These are phyloP conservation scores for Bombus soroeensis DNA, from an alignment of 1,140 invertebrate genomes.

Conservation along the genomic window DNA sequence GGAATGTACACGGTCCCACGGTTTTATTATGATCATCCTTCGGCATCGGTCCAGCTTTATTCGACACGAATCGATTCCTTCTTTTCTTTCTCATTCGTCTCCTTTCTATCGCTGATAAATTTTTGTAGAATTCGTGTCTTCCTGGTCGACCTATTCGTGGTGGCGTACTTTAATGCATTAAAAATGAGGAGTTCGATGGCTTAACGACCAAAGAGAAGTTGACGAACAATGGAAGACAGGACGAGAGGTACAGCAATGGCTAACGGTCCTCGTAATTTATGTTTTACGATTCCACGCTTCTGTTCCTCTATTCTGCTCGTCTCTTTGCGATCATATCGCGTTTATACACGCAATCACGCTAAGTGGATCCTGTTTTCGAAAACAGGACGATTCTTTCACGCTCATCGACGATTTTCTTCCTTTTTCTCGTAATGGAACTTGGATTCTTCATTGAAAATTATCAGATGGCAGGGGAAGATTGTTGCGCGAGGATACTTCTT, in stretches of 20 bases:
- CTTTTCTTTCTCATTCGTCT: background rate
- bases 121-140: slow-evolving; percentile 41
- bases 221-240: background rate
- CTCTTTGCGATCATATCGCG: background rate
- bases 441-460: background rate
- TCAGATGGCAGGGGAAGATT: too few relatives aligned
- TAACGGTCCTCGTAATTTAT: background rate
- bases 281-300: background rate
- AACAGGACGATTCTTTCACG: background rate
- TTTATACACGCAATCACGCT: slow-evolving; percentile 2
- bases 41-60: slow-evolving; percentile 21
- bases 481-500: background rate
- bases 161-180: slow-evolving; percentile 52
- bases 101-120: slow-evolving; percentile 32
- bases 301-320: background rate
- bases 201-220: slow-evolving; percentile 44
- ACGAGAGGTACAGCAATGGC: too few relatives aligned
- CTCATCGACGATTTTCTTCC: background rate
- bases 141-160: background rate
- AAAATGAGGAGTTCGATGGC: slow-evolving; percentile 43
- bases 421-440: background rate
- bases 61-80: slow-evolving; percentile 13
- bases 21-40: slow-evolving; percentile 35
- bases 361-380: background rate
- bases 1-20: background rate